Evolutionary conservation across 30 jellyfish, hydroid and myxozoan species (phyloP), one percentile per base, ranked within the genome.

Genomic region (Turritopsis dohrnii): DNA sequence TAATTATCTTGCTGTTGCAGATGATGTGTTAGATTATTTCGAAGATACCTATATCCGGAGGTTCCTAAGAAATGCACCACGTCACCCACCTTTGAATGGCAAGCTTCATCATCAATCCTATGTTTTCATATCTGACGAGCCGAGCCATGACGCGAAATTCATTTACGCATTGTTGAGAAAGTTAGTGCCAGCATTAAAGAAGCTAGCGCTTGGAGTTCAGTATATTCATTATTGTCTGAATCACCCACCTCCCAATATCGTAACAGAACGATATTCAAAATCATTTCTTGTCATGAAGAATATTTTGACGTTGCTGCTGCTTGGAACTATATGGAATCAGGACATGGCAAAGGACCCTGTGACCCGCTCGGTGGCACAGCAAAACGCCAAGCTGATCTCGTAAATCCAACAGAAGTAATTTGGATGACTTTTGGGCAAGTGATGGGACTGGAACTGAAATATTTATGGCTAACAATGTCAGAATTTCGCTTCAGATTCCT

Each of bases 341-440:
- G 83, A 13, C 75, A 75, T 20, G 77, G 8, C 9, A 69, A 69
- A 69, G 77, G 5, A 17, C 77, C 77, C 9, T 69, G 77, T 27
- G 5, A 75, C 75, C 83, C 83, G 60, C 17, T 75, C 81, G 83
- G 83, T n/a, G 83, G 83, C 25, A 75, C 83, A 8, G 83, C 83
- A 13, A 75, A 75, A 75, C 83, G 83, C 17, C 17, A 75, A 75
- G 83, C 69, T 21, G 83, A 75, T 31, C 17, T 22, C 17, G 83
- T n/a, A n/a, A n/a, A n/a, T n/a, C n/a, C n/a, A n/a, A n/a, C n/a
- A n/a, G n/a, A n/a, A n/a, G n/a, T n/a, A n/a, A n/a, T n/a, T n/a
- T n/a, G n/a, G n/a, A n/a, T n/a, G n/a, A n/a, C n/a, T n/a, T n/a
- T n/a, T n/a, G n/a, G n/a, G n/a, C n/a, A n/a, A n/a, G n/a, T n/a